Percentiles rank a stretch among this genome's conserved stretches.
Conservation (phyloP, 2,113 vertebrate species). For the Muntiacus reevesi region DNA sequence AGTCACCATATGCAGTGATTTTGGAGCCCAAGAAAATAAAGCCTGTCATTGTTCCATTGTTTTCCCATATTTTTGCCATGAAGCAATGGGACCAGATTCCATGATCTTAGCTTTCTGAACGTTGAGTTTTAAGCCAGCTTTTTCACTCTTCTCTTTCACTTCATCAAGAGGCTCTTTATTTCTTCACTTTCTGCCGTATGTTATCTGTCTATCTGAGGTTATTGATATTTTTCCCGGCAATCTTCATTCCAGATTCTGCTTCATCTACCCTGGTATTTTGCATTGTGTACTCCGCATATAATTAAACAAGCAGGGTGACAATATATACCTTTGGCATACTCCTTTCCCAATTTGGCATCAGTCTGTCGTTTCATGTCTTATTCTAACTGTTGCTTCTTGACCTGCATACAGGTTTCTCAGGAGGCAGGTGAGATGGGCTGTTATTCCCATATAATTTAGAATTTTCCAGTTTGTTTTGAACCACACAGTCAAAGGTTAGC, state of each 20-base stretch:
- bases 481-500: background rate
- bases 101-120: background rate
- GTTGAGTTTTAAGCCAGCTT: background rate
- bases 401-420: background rate
- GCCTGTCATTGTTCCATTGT: background rate
- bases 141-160: background rate
- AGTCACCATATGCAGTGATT: background rate
- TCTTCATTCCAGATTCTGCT: background rate
- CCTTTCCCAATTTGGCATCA: background rate
- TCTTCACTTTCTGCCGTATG: background rate
- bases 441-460: background rate
- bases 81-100: background rate
- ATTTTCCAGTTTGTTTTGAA: background rate
- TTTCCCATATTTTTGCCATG: background rate
- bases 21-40: background rate
- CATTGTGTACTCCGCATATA: background rate
- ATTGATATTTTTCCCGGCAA: background rate
- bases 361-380: background rate
- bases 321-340: background rate
- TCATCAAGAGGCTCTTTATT: background rate
- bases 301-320: background rate
- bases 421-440: background rate
- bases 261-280: rapidly evolving
- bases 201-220: background rate
- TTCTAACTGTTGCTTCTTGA: background rate